Evolutionary conservation across 2,113 vertebrate species (phyloP).

Genomic region (Myotis yumanensis): DNA sequence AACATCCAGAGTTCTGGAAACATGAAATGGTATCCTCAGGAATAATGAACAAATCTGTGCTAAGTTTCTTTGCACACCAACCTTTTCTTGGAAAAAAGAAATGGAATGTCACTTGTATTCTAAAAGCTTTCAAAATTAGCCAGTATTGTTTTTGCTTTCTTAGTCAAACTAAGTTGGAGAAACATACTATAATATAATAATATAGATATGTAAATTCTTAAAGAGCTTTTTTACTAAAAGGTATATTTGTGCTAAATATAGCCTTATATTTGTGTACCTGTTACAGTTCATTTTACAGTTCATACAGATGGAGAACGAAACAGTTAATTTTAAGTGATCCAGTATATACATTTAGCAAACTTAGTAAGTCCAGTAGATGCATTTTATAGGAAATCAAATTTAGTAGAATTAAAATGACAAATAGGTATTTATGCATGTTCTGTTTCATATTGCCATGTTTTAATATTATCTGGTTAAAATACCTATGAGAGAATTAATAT

Average conservation of each 20-base stretch:
- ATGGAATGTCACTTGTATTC: not conserved
- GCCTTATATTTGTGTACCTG: not conserved
- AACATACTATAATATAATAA: not conserved
- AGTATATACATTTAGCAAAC: constrained; percentile 11
- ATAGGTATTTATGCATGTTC: not conserved
- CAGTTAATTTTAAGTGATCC: not conserved
- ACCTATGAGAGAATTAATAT: not conserved
- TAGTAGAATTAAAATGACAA: not conserved
- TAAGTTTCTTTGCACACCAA: not conserved
- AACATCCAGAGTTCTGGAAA: not conserved
- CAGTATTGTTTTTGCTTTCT: not conserved
- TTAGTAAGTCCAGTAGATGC: not conserved
- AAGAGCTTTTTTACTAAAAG: not conserved
- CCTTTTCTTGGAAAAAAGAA: not conserved
- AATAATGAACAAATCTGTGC: not conserved
- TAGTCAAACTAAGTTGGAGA: not conserved
- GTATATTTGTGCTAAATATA: not conserved
- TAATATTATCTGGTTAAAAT: not conserved
- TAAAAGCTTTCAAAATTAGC: not conserved
- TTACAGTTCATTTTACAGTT: not conserved
- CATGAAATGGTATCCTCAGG: not conserved
- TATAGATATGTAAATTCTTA: not conserved
- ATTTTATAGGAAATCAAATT: not conserved
- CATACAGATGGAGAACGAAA: not conserved
- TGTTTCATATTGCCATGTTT: not conserved